Evolutionary conservation across 1,140 invertebrate genomes (phyloP).

Genomic region (Drosophila oshimai): DNA sequence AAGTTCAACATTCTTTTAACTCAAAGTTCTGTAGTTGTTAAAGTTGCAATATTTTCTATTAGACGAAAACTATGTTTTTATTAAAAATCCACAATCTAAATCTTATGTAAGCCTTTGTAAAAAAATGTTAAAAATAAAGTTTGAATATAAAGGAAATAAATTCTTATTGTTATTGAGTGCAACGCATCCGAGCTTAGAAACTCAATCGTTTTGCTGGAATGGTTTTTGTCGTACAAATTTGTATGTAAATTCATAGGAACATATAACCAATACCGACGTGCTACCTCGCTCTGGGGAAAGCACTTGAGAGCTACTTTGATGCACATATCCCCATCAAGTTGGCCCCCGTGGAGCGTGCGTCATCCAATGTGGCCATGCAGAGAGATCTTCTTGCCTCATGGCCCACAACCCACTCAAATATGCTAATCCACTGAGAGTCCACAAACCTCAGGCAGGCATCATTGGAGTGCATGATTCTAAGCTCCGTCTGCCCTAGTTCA

Average conservation of each 20-base stretch:
- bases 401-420: conserved; percentile 49
- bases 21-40: not conserved
- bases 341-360: conserved; percentile 24
- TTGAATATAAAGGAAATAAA: too few species aligned
- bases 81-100: too few species aligned
- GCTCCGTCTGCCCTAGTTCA: conserved; percentile 6
- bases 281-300: not conserved
- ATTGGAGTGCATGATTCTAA: conserved; percentile 26
- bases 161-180: conserved; percentile 19
- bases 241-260: conserved; percentile 13
- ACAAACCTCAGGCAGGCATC: conserved; percentile 28
- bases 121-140: too few species aligned
- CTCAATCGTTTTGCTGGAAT: conserved; percentile 22
- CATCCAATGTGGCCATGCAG: conserved; percentile 12
- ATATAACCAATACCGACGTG: not conserved
- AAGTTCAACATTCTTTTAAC: too few species aligned
- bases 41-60: too few species aligned
- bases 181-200: conserved; percentile 1
- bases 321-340: conserved; percentile 26
- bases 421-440: conserved; percentile 55
- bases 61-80: too few species aligned
- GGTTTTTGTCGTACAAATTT: conserved; percentile 15
- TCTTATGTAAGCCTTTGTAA: too few species aligned
- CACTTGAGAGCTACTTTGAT: conserved; percentile 35
- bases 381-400: conserved; percentile 16